phyloP scores from a whole-genome alignment of 2,797 vertebrate species.

The Mionectes olivaceus region DNA sequence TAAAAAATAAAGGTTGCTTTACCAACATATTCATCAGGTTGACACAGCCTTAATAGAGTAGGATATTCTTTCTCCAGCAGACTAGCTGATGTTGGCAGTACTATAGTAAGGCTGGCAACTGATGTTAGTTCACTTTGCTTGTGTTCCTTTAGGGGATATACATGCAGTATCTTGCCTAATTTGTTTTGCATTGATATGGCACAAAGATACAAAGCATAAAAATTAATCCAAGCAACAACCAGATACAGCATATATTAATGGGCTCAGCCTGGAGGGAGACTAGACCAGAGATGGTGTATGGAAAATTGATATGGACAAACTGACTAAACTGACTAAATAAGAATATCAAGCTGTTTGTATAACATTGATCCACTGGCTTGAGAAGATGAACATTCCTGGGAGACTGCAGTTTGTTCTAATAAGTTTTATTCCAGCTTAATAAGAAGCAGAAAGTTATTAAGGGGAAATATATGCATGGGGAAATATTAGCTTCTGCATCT shows the following conservation, averaged over 20 bases:
- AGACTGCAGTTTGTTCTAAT: neutral
- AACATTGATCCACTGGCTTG: neutral
- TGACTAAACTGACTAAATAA: constrained; percentile 17
- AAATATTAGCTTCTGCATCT: neutral
- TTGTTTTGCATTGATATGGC: constrained; percentile 41
- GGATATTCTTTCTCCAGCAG: constrained; percentile 5
- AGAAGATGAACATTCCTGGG: constrained; percentile 2
- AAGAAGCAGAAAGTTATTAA: neutral
- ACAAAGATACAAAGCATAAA: constrained; percentile 64
- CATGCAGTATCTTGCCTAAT: constrained; percentile 46
- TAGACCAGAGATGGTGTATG: neutral
- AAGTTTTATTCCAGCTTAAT: constrained; percentile 28
- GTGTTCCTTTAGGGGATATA: constrained; percentile 57
- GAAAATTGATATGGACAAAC: neutral
- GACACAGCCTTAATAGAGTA: constrained; percentile 3
- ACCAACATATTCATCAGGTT: constrained; percentile 38
- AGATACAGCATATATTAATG: constrained; percentile 31
- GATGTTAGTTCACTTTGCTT: constrained; percentile 40
- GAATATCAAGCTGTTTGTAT: constrained; percentile 36
- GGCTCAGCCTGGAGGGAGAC: neutral
- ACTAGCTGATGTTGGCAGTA: constrained; percentile 37
- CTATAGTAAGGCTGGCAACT: neutral
- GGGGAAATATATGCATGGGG: neutral
- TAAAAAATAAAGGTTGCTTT: neutral
- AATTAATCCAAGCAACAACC: constrained; percentile 46